These are phyloP conservation scores for Caracal caracal DNA, from an alignment of 2,113 vertebrate species.

Conservation along the genomic window DNA sequence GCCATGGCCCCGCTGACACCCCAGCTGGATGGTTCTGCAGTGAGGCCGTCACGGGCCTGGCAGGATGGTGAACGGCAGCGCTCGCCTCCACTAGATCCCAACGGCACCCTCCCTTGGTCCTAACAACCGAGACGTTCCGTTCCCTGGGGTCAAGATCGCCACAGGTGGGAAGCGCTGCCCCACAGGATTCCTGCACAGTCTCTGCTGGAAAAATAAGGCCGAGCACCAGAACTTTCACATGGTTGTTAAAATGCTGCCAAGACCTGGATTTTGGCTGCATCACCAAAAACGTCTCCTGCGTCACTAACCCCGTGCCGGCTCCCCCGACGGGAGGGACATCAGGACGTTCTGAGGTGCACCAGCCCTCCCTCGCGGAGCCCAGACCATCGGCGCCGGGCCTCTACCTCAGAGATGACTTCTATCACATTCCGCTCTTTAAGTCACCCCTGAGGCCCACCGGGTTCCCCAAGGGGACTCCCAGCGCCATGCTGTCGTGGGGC, in stretches of 20 bases:
- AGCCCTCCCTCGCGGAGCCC: not conserved
- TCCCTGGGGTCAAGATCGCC: not conserved
- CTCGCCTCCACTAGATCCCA: not conserved
- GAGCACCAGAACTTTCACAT: not conserved
- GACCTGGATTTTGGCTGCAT: not conserved
- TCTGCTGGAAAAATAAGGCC: not conserved
- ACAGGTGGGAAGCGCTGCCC: not conserved
- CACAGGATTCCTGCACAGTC: not conserved
- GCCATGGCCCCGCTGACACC: rapidly evolving
- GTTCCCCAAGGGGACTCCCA: not conserved
- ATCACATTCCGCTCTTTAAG: not conserved
- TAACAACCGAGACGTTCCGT: not conserved
- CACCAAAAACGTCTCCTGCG: not conserved
- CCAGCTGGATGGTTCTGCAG: rapidly evolving
- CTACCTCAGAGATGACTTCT: not conserved
- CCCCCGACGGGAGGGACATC: not conserved
- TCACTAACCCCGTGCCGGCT: not conserved
- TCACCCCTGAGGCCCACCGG: not conserved
- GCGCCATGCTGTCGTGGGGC: not conserved
- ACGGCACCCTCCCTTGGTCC: not conserved
- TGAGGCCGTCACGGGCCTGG: rapidly evolving
- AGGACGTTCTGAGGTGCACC: not conserved
- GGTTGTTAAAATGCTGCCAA: not conserved
- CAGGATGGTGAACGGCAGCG: not conserved
- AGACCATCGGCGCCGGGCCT: not conserved